Conservation (phyloP, 2,888 invertebrate species). For the Leistus spinibarbis region DNA sequence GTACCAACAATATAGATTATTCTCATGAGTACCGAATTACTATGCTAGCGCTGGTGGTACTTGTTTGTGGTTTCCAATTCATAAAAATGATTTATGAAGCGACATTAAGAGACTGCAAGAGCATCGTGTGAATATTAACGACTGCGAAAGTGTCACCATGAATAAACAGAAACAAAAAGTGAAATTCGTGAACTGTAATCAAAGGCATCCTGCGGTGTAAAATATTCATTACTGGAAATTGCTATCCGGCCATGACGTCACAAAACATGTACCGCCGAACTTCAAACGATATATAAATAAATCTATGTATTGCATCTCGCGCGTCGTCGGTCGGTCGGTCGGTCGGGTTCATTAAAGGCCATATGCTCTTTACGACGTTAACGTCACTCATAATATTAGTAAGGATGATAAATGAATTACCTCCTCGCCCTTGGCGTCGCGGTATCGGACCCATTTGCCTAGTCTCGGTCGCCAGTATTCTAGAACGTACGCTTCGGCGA, state of each 20-base stretch:
- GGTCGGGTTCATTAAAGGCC: constrained; percentile 13
- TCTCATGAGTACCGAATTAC: neutral
- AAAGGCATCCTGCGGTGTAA: constrained; percentile 10
- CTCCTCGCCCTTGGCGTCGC: constrained; percentile 74
- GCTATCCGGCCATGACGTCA: neutral
- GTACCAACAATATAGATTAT: neutral
- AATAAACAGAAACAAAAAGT: constrained; percentile 8
- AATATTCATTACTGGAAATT: constrained; percentile 14
- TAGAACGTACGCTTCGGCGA: constrained; percentile 79
- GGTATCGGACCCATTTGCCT: constrained; percentile 83
- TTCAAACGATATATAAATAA: constrained; percentile 25
- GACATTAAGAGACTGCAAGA: neutral
- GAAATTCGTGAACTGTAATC: constrained; percentile 13
- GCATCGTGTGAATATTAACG: neutral
- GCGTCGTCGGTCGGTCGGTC: neutral
- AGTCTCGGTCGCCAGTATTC: constrained; percentile 84
- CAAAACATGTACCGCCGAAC: constrained; percentile 5
- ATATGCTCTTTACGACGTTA: constrained; percentile 1
- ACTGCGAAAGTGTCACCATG: neutral
- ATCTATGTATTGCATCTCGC: constrained; percentile 15
- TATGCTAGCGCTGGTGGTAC: neutral
- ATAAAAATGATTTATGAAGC: neutral
- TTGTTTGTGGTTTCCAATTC: neutral
- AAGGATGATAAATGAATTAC: constrained; percentile 54
- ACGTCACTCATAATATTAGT: constrained; percentile 13